Evolutionary conservation across 2,797 vertebrate species (phyloP).

Genomic region (Clarias laeviceps): DNA sequence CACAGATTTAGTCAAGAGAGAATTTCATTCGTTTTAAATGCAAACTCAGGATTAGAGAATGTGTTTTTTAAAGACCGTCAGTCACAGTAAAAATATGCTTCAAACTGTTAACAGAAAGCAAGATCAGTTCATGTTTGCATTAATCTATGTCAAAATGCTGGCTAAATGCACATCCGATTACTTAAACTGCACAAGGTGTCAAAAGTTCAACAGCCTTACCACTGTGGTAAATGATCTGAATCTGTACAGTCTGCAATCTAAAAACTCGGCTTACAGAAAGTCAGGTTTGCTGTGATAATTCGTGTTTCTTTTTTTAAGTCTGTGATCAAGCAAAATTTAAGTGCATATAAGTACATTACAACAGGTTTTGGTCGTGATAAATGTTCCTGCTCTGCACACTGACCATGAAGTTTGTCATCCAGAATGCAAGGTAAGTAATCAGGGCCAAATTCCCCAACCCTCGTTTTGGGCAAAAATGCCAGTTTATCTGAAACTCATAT

Average conservation of each 20-base stretch:
- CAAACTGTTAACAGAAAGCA: neutral
- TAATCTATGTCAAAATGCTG: neutral
- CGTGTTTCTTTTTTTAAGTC: too few species aligned
- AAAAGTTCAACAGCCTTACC: neutral
- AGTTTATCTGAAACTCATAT: too few species aligned
- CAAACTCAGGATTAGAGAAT: neutral
- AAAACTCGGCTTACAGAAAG: neutral
- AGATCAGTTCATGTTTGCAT: neutral
- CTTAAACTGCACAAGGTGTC: neutral
- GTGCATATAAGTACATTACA: too few species aligned
- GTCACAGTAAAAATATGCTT: too few species aligned
- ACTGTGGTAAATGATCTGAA: neutral
- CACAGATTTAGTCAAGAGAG: neutral
- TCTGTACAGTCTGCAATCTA: neutral
- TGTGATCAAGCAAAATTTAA: too few species aligned
- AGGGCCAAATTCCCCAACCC: too few species aligned
- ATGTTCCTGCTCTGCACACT: too few species aligned
- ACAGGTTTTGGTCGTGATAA: too few species aligned
- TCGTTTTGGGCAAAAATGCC: too few species aligned
- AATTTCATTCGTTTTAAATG: too few species aligned
- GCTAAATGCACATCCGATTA: neutral
- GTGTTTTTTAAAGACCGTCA: neutral
- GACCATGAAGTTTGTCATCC: too few species aligned
- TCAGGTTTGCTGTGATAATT: neutral
- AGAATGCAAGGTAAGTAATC: too few species aligned